Conservation (phyloP, 2,797 vertebrate species). For the Rhinichthys osculus region DNA sequence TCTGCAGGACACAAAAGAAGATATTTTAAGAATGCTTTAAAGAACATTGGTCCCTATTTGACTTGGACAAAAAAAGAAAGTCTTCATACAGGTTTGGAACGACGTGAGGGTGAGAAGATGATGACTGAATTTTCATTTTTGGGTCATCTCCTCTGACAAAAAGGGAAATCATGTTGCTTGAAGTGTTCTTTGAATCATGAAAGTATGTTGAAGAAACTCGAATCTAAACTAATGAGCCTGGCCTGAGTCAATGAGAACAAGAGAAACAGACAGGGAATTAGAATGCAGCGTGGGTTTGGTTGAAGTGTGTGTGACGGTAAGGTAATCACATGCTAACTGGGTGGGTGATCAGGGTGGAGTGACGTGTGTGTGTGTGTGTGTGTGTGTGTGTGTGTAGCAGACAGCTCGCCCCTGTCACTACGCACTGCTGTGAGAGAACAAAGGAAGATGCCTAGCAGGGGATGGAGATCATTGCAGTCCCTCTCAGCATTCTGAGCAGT, state of each 20-base stretch:
- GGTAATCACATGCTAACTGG: slow-evolving; percentile 66
- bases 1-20: neutral
- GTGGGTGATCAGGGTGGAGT: slow-evolving; percentile 43
- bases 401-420: slow-evolving; percentile 50
- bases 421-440: slow-evolving; percentile 60
- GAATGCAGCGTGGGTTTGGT: slow-evolving; percentile 40
- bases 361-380: slow-evolving; percentile 13
- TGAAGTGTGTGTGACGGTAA: slow-evolving; percentile 53
- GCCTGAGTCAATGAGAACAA: slow-evolving; percentile 28
- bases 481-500: slow-evolving; percentile 63
- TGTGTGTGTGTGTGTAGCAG: slow-evolving; percentile 13
- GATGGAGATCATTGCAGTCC: slow-evolving; percentile 61
- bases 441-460: slow-evolving; percentile 57
- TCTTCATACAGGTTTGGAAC: neutral
- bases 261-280: slow-evolving; percentile 46
- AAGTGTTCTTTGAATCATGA: slow-evolving; percentile 18
- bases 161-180: slow-evolving; percentile 8
- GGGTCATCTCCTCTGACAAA: neutral
- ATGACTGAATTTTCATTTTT: neutral
- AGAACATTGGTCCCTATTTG: neutral
- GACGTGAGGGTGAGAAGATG: neutral
- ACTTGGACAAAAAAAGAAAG: neutral
- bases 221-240: slow-evolving; percentile 24
- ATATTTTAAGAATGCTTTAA: neutral
- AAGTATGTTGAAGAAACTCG: slow-evolving; percentile 15